Evolutionary conservation across 2,797 vertebrate species (phyloP), one percentile per base, ranked within the genome.

Genomic region (Sebastes goodei): DNA sequence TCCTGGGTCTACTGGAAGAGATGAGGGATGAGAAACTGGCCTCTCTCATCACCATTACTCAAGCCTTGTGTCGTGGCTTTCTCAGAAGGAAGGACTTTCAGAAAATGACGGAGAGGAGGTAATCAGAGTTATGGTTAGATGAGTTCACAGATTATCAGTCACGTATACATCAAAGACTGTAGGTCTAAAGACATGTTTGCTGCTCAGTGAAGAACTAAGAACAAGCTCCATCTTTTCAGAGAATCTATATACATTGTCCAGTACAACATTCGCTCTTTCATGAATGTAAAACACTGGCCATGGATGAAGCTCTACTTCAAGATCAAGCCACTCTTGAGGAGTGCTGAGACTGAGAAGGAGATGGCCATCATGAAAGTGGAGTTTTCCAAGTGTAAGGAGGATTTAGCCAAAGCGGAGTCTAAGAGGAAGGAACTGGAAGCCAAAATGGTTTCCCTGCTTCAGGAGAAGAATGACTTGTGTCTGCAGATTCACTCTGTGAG

Each of bases 261-360:
- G 84, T 97, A 97, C 92, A 97, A 97, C 0, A 27, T 97, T 10
- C 94, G 97, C 2, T 78, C 97, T 0, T 97, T 97, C 92, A 97
- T 97, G 97, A 97, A 97, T 2, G 97, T 97, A 0, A 97, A 97
- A 79, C 96, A 97, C 83, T 97, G 97, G 97, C 96, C 97, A 1
- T 98, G 97, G 97, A 97, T 98, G 97, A 97, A 97, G 81, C 93
- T 97, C 1, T 98, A 96, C 81, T 98, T 97, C 91, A 98, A 98
- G 92, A 97, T 97, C 89, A 98, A 98, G 76, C 97, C 97, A 4
- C 94, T 98, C 6, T 83, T 98, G 68, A 96, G 95, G 93, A 97
- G 96, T 10, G 97, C 97, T 23, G 97, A 98, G 71, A 95, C 96
- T 0, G 97, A 97, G 85, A 97, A 98, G 74, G 97, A 97, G 17